These are phyloP conservation scores for Drosophila birchii DNA, from an alignment of 2,888 invertebrate species.

Conservation along the genomic window DNA sequence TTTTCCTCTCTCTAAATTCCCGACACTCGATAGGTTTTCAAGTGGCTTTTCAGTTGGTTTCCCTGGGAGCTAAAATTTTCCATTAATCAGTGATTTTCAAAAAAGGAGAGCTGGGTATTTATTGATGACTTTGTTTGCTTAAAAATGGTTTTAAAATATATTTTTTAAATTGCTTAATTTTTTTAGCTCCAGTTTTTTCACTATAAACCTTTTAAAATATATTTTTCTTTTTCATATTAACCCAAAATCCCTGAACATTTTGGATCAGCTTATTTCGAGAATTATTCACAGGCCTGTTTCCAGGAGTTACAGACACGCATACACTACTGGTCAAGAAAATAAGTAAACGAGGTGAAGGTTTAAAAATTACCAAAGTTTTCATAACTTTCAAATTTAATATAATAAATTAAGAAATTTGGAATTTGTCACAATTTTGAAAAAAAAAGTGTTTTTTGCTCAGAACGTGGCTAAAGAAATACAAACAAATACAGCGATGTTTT, in stretches of 20 bases:
- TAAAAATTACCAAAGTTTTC: too few relatives aligned
- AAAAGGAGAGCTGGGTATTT: background rate
- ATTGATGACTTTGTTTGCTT: background rate
- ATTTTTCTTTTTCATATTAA: background rate
- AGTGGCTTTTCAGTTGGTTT: background rate
- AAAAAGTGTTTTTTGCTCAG: too few relatives aligned
- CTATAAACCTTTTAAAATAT: background rate
- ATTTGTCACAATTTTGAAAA: too few relatives aligned
- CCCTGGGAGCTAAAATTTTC: background rate
- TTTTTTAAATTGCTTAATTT: too few relatives aligned
- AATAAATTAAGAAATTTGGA: too few relatives aligned
- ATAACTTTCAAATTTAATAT: too few relatives aligned
- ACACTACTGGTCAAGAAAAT: too few relatives aligned
- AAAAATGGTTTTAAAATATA: background rate
- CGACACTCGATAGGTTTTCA: slow-evolving; percentile 4
- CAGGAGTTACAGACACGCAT: slow-evolving; percentile 24
- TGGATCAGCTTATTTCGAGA: background rate
- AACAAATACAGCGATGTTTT: too few relatives aligned
- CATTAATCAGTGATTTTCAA: background rate
- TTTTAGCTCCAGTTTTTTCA: background rate
- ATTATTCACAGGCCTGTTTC: slow-evolving; percentile 2
- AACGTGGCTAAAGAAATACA: too few relatives aligned
- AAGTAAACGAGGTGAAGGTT: too few relatives aligned
- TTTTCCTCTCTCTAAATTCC: background rate
- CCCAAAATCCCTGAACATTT: background rate